These are phyloP conservation scores for Tautogolabrus adspersus DNA, from an alignment of 2,113 vertebrate genomes.

Conservation along the genomic window DNA sequence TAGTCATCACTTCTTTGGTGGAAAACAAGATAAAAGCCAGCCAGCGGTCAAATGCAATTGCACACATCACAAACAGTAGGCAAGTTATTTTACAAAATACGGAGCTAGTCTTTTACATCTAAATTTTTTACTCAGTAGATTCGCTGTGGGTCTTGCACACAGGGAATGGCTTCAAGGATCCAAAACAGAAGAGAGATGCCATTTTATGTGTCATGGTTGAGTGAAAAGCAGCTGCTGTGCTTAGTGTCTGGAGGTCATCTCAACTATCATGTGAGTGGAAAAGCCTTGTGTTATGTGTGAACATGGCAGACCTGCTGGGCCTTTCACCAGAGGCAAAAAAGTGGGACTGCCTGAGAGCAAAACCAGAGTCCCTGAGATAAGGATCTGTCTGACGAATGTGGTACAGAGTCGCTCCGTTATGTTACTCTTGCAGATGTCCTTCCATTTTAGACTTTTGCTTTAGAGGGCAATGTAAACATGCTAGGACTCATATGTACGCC, in stretches of 20 bases:
- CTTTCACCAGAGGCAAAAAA: slow-evolving; percentile 22
- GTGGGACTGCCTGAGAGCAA: neutral
- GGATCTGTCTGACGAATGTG: slow-evolving; percentile 1
- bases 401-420: neutral
- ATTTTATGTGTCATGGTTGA: slow-evolving; percentile 40
- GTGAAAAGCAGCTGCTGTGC: slow-evolving; percentile 40
- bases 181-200: slow-evolving; percentile 4
- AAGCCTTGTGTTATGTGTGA: neutral
- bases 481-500: neutral
- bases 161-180: slow-evolving; percentile 9
- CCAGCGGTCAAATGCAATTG: slow-evolving; percentile 77
- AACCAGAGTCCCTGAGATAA: slow-evolving; percentile 6
- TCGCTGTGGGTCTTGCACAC: slow-evolving; percentile 15
- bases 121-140: slow-evolving; percentile 13
- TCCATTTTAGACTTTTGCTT: neutral
- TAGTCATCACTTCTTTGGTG: slow-evolving; percentile 58
- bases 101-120: slow-evolving; percentile 39
- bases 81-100: slow-evolving; percentile 46
- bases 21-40: slow-evolving; percentile 68
- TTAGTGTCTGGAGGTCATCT: slow-evolving; percentile 56
- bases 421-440: neutral
- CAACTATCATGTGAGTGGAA: slow-evolving; percentile 35
- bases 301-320: slow-evolving; percentile 18
- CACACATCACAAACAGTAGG: slow-evolving; percentile 64
- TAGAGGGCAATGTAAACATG: neutral